Conservation (phyloP, 1,140 invertebrate species). For the Mamestra configurata region DNA sequence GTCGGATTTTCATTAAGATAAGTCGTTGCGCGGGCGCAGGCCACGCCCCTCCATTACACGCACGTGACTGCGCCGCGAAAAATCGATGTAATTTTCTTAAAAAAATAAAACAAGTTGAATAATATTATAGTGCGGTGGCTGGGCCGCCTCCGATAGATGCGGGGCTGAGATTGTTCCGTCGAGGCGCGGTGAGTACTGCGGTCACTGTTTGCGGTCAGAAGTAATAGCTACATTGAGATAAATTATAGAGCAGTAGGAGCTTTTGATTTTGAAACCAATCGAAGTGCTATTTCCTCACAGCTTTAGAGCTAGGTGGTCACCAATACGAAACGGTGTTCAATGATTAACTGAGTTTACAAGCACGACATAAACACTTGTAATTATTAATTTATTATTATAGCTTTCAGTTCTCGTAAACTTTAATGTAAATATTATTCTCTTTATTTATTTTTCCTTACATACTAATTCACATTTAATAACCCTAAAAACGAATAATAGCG, state of each 20-base stretch:
- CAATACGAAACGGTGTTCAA: no score
- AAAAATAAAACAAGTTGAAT: constrained; percentile 33
- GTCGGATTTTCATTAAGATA: constrained; percentile 51
- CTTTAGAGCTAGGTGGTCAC: no score
- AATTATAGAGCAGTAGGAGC: not conserved
- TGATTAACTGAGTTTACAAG: no score
- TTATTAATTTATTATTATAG: no score
- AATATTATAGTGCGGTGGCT: constrained; percentile 7
- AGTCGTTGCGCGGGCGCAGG: constrained; percentile 46
- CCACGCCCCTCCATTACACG: constrained; percentile 41
- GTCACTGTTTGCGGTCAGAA: not conserved
- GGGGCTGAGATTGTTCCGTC: not conserved
- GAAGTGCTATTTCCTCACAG: not conserved
- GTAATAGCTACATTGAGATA: not conserved
- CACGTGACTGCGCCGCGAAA: constrained; percentile 38
- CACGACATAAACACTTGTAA: no score
- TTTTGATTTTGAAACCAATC: not conserved
- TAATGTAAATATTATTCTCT: no score
- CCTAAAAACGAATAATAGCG: no score
- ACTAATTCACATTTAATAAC: no score
- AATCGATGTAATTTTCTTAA: constrained; percentile 21
- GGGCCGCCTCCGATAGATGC: not conserved
- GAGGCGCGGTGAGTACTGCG: not conserved
- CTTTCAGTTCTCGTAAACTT: no score
- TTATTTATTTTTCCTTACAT: no score